Conservation (phyloP, 2,113 vertebrate genomes). For the Dicrurus megarhynchus region DNA sequence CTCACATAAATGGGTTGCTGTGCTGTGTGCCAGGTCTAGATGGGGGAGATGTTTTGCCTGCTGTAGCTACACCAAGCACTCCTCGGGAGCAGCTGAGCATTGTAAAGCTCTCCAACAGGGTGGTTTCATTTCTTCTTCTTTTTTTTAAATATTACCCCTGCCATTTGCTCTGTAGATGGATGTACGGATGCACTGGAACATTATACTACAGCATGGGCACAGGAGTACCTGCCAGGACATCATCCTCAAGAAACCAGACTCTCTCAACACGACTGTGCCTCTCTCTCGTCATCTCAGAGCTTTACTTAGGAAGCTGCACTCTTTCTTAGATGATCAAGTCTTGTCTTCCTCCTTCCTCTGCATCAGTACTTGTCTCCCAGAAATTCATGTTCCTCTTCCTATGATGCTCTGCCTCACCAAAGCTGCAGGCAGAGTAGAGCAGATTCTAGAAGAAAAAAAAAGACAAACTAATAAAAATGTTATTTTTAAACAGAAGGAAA, state of each 20-base stretch:
- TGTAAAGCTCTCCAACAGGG: background rate
- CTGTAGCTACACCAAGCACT: background rate
- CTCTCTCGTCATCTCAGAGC: background rate
- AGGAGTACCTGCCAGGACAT: background rate
- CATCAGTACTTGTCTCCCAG: background rate
- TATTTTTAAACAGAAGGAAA: background rate
- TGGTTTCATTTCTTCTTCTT: background rate
- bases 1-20: background rate
- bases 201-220: background rate
- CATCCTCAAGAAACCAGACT: background rate
- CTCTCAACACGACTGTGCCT: background rate
- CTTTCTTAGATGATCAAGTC: background rate
- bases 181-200: background rate
- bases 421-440: background rate
- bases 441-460: background rate
- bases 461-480: background rate
- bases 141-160: background rate
- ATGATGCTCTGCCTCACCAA: background rate
- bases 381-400: background rate
- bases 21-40: background rate
- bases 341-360: background rate
- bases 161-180: background rate
- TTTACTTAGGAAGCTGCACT: background rate
- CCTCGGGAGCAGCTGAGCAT: background rate
- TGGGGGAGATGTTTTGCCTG: slow-evolving; percentile 1